Conservation (phyloP, 2,888 invertebrate species). For the Chrysomela aeneicollis region DNA sequence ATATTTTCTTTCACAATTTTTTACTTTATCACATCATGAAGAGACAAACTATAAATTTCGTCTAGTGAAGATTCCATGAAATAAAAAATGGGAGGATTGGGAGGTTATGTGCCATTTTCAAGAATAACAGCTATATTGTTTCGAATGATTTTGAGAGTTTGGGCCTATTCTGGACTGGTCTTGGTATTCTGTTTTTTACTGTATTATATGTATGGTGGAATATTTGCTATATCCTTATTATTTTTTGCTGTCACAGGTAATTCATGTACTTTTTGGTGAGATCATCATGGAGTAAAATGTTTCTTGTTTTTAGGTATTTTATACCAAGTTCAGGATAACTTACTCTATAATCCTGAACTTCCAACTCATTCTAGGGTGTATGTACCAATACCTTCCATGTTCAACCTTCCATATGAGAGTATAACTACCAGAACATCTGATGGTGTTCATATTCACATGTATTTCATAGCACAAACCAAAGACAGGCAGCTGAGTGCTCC, state of each 20-base stretch:
- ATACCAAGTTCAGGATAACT: conserved; percentile 85
- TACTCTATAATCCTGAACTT: conserved; percentile 89
- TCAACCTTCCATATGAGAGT: conserved; percentile 87
- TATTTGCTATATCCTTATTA: conserved; percentile 75
- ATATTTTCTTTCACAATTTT: too few species aligned
- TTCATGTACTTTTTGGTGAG: conserved; percentile 24
- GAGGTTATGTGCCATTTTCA: conserved; percentile 57
- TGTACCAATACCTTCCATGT: conserved; percentile 86
- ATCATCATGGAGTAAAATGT: too few species aligned
- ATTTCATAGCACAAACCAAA: conserved; percentile 78
- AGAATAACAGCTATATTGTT: conserved; percentile 62
- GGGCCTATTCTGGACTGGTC: conserved; percentile 79
- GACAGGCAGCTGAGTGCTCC: conserved; percentile 75
- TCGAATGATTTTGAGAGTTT: conserved; percentile 73
- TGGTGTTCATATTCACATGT: conserved; percentile 81
- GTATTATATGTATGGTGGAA: conserved; percentile 85
- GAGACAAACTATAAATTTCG: too few species aligned
- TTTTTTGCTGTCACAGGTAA: conserved; percentile 76
- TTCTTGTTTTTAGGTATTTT: conserved; percentile 70
- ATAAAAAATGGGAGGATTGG: conserved; percentile 54
- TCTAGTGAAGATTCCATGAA: too few species aligned
- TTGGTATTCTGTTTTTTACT: conserved; percentile 77
- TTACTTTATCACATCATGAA: too few species aligned
- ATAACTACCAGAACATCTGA: conserved; percentile 78
- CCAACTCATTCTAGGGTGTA: conserved; percentile 89